These are phyloP conservation scores for Crocuta crocuta DNA, from an alignment of 2,113 vertebrate species.

Conservation along the genomic window DNA sequence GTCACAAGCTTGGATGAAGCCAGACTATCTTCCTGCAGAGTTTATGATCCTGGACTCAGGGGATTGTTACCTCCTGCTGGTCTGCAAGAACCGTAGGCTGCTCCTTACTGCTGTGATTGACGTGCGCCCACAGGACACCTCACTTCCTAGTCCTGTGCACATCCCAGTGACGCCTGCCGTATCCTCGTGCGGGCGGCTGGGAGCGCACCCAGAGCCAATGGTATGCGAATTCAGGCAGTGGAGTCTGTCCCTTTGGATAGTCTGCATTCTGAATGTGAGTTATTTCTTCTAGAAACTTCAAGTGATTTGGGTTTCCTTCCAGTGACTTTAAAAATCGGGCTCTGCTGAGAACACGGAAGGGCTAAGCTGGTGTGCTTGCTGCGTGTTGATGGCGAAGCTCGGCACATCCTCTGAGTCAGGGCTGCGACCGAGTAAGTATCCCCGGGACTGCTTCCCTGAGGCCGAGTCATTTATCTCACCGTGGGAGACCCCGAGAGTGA, in stretches of 20 bases:
- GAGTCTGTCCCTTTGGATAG: neutral
- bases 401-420: neutral
- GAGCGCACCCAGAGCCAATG: neutral
- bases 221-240: neutral
- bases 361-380: neutral
- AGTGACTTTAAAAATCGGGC: neutral
- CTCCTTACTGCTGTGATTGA: neutral
- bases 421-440: neutral
- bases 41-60: neutral
- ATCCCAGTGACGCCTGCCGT: fast-evolving
- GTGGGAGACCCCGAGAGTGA: neutral
- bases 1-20: neutral
- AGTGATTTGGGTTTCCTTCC: neutral
- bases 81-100: neutral
- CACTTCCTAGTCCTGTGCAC: neutral
- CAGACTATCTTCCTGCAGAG: neutral
- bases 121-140: neutral
- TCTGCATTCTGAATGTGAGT: neutral
- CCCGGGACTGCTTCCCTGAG: neutral
- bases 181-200: neutral
- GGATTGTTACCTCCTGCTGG: neutral
- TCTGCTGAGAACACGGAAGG: neutral
- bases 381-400: neutral
- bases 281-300: neutral
- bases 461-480: neutral